Base-by-base conservation (phyloP, 2,888 invertebrate genomes). In the Vanessa cardui region DNA sequence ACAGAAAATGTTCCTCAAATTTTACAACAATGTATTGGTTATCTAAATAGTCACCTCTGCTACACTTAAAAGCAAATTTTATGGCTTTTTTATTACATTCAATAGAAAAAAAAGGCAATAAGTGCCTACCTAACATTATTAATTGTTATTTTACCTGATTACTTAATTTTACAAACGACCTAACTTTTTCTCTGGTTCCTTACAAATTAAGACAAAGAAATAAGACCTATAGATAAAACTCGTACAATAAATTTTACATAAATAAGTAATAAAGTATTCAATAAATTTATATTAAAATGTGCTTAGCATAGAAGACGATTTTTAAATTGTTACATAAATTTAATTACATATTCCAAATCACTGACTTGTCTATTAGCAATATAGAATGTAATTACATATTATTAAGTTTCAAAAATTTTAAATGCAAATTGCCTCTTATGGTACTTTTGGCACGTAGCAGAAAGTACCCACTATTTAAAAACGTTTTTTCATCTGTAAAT, bases 191-290 rank as follows among this genome's bases (percentile, higher is more conserved):
- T 56, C 44, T 21, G 18, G 56, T 58, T 66, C 62, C 61, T 66
- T 44, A 60, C 44, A 21, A 31, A 9, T 46, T 45, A n/a, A 39
- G 50, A 26, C 21, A 66, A 56, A n/a, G 59, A 39, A 26, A 6
- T 50, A 45, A n/a, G 60, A 49, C 26, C 16, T 62, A 44, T 16
- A 61, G 21, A 54, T 45, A 54, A 54, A 62, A 54, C 54, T 54
- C 52, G 62, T 54, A 62, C 62, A 62, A 62, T 62, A 62, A 62
- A 50, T 52, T 62, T 62, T 62, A 62, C 21, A 45, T 47, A 15
- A 21, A 12, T 50, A 50, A 33, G 33, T 33, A 49, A 18, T 49
- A 61, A 61, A 61, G 21, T 59, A 21, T 58, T 58, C 21, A 60
- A 61, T 62, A 62, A 39, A 62, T 62, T 61, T 33, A 18, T 61